Evolutionary conservation across 2,797 vertebrate species (phyloP).

Genomic region (Tragopan temminckii): DNA sequence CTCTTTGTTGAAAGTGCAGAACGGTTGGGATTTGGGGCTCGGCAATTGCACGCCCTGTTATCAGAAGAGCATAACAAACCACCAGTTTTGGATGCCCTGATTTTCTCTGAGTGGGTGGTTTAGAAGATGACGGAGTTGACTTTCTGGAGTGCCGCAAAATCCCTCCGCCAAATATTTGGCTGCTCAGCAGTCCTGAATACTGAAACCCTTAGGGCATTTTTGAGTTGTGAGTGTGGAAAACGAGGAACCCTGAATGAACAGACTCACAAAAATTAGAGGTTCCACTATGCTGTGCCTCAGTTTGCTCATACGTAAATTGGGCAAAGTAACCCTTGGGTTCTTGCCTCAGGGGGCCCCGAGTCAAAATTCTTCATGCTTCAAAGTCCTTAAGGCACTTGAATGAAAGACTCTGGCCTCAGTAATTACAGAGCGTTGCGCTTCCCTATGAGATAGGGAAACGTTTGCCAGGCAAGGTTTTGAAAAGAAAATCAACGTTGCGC

Average conservation of each 20-base stretch:
- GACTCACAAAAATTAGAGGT: slow-evolving; percentile 73
- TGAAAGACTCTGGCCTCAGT: slow-evolving; percentile 48
- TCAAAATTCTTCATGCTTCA: slow-evolving; percentile 62
- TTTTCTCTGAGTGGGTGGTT: slow-evolving; percentile 61
- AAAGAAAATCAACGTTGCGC: slow-evolving; percentile 33
- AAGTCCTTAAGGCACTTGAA: slow-evolving; percentile 70
- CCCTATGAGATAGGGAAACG: slow-evolving; percentile 64
- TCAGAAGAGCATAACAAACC: slow-evolving; percentile 54
- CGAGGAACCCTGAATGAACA: slow-evolving; percentile 47
- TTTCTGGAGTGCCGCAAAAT: background rate
- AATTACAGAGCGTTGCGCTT: slow-evolving; percentile 61
- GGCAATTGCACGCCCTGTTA: slow-evolving; percentile 33
- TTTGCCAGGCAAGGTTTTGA: slow-evolving; percentile 51
- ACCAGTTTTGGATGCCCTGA: slow-evolving; percentile 64
- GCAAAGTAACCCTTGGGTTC: slow-evolving; percentile 50
- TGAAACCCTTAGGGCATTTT: slow-evolving; percentile 54
- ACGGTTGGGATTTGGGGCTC: slow-evolving; percentile 31
- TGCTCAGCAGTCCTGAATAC: slow-evolving; percentile 54
- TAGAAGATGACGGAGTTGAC: slow-evolving; percentile 31
- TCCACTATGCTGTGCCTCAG: slow-evolving; percentile 60
- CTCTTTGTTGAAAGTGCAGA: background rate
- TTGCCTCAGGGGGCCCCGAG: slow-evolving; percentile 32
- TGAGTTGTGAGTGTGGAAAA: slow-evolving; percentile 65
- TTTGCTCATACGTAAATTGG: slow-evolving; percentile 72
- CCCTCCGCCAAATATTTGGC: background rate